Conservation (phyloP, 30 jellyfish, hydroid and myxozoan genomes). For the Phacellophora camtschatica region DNA sequence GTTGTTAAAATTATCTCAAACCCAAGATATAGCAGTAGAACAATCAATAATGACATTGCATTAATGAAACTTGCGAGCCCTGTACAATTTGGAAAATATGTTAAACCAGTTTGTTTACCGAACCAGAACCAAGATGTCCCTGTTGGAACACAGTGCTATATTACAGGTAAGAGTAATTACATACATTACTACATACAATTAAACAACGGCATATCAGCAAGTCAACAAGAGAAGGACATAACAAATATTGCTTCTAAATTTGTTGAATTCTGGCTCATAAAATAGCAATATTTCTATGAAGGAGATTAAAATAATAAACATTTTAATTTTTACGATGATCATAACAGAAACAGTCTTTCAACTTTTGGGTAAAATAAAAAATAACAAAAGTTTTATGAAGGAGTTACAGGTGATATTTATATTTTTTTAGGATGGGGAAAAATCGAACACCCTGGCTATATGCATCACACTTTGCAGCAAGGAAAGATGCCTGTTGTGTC, state of each 20-base stretch:
- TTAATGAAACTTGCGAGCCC: slow-evolving; percentile 72
- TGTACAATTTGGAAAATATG: slow-evolving; percentile 43
- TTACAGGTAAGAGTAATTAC: slow-evolving; percentile 50
- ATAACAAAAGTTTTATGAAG: no score
- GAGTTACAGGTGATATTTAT: no score
- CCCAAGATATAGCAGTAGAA: slow-evolving; percentile 36
- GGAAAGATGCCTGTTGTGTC: slow-evolving; percentile 58
- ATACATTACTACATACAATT: neutral
- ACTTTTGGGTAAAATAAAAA: no score
- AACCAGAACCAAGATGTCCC: slow-evolving; percentile 53
- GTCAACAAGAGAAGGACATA: no score
- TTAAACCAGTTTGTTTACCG: slow-evolving; percentile 89
- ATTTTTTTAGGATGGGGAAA: slow-evolving; percentile 71
- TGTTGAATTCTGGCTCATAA: no score
- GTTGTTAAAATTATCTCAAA: slow-evolving; percentile 63
- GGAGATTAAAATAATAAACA: no score
- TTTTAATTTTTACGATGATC: no score
- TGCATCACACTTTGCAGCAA: slow-evolving; percentile 60
- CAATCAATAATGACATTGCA: slow-evolving; percentile 78
- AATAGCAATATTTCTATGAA: no score
- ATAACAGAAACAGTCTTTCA: no score
- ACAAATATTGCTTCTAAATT: no score
- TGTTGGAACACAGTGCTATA: slow-evolving; percentile 77
- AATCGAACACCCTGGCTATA: slow-evolving; percentile 27
- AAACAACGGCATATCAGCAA: neutral